Evolutionary conservation across 1,140 invertebrate species (phyloP), one percentile per base, ranked within the genome.

Genomic region (Hyles euphorbiae): DNA sequence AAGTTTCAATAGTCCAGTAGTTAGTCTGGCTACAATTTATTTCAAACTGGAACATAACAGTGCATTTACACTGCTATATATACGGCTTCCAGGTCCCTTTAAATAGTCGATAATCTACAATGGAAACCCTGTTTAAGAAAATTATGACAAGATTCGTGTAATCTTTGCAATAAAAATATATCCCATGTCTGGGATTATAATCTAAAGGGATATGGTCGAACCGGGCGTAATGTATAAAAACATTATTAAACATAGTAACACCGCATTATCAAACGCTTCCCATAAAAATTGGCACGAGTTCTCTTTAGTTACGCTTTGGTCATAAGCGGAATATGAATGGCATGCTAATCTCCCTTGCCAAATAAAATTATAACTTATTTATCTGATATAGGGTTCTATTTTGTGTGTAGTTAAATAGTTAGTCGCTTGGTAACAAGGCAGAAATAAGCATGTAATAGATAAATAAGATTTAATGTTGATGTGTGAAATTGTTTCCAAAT

Each of bases 371-470:
- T 56, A 58, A 67, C 60, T 45, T 78, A 72, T 63, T n/a, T 3
- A 12, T 0, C 45, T 44, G 8, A 0, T 0, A 9, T 67, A 69
- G 49, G 50, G 69, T 68, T 54, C 34, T 44, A 58, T 49, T 53
- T 74, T 0, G 9, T 12, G 7, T 47, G 11, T 10, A 12, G 4
- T n/a, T 12, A 8, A 34, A 22, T 5, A 55, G 49, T 48, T 57
- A 22, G 9, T 6, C 32, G 12, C n/a, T 3, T 49, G 3, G 44
- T 8, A 45, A 55, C 56, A 53, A 59, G 58, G 61, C 68, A 62
- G 50, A 53, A 59, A 84, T 78, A 81, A 76, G 76, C 81, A 78
- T 84, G 70, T 83, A 84, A 83, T 83, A 81, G 76, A 83, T 84
- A 85, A 87, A 87, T 81, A 87, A 78, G 74, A 83, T 81, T 75